Conservation (phyloP, 1,140 invertebrate genomes). For the Nasonia vitripennis region DNA sequence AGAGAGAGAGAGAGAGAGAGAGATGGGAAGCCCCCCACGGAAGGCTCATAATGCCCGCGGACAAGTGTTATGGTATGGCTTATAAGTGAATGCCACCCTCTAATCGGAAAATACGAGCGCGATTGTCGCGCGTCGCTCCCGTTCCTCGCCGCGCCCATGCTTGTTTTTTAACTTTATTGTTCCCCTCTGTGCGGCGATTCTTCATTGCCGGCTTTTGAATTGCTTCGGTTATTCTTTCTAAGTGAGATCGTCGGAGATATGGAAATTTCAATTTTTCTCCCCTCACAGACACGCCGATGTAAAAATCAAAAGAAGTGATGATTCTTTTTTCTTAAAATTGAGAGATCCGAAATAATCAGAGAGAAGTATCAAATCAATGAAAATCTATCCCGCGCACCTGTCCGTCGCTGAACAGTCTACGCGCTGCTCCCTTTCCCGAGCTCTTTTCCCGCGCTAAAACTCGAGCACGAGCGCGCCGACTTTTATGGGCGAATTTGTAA, state of each 20-base stretch:
- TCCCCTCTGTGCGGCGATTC: not conserved
- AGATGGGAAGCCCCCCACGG: slow-evolving; percentile 39
- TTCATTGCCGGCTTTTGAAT: not conserved
- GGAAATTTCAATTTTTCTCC: slow-evolving; percentile 19
- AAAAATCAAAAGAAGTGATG: too few relatives aligned
- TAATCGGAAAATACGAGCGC: slow-evolving; percentile 75
- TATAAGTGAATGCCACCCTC: slow-evolving; percentile 75
- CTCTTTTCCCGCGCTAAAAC: not conserved
- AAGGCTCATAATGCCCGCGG: slow-evolving; percentile 71
- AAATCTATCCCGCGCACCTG: not conserved
- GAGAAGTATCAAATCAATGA: slow-evolving; percentile 39
- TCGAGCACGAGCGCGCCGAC: slow-evolving; percentile 50
- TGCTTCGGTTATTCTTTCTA: not conserved
- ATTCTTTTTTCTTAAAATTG: too few relatives aligned
- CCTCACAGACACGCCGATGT: not conserved
- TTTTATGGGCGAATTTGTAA: slow-evolving; percentile 73
- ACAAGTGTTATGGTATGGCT: slow-evolving; percentile 76
- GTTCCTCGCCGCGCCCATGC: not conserved
- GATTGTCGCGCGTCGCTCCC: slow-evolving; percentile 65
- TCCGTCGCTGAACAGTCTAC: not conserved
- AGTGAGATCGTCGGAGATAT: not conserved
- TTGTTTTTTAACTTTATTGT: too few relatives aligned
- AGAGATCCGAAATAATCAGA: not conserved
- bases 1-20: slow-evolving; percentile 25
- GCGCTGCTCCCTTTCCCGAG: not conserved